A percentile compares a stretch with the other conserved stretches of the same genome.
Evolutionary conservation across 2,888 invertebrate genomes (phyloP).

Genomic region (Nemotelus pantherinus): DNA sequence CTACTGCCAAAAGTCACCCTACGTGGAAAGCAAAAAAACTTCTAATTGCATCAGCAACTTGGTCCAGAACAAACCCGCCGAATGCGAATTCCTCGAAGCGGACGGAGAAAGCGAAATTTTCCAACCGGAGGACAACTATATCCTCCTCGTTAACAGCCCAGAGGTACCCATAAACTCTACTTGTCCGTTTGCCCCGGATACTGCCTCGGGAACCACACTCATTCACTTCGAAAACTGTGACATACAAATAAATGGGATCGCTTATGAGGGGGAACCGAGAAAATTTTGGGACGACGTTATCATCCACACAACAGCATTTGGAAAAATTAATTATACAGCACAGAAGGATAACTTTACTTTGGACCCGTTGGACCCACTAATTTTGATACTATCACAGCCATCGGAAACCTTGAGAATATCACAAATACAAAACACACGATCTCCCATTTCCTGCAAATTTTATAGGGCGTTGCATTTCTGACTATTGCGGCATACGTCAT

Average conservation of each 20-base stretch:
- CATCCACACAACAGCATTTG: not conserved
- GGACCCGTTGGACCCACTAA: not conserved
- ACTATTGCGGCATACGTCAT: not conserved
- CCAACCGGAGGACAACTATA: constrained; percentile 17
- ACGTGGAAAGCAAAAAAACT: not conserved
- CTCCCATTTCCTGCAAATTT: not conserved
- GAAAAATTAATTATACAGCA: constrained; percentile 17
- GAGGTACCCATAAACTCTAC: not conserved
- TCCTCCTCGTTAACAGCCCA: not conserved
- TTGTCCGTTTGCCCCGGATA: constrained; percentile 4
- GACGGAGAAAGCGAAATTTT: not conserved
- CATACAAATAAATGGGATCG: constrained; percentile 16
- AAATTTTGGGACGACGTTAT: constrained; percentile 22
- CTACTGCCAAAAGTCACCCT: not conserved
- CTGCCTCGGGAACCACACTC: constrained; percentile 1
- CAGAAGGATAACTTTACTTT: not conserved
- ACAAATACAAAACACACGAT: not conserved
- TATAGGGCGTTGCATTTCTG: not conserved
- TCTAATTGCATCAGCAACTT: constrained; percentile 1
- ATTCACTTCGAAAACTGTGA: constrained; percentile 25
- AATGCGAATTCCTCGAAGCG: constrained; percentile 1
- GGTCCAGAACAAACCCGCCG: not conserved
- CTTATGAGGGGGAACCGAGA: constrained; percentile 14
- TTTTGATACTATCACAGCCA: not conserved
- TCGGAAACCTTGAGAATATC: not conserved